A percentile compares a stretch with the other conserved stretches of the same genome.
Evolutionary conservation across 2,113 vertebrate species (phyloP).

Genomic region (Poeciliopsis turrubarensis): DNA sequence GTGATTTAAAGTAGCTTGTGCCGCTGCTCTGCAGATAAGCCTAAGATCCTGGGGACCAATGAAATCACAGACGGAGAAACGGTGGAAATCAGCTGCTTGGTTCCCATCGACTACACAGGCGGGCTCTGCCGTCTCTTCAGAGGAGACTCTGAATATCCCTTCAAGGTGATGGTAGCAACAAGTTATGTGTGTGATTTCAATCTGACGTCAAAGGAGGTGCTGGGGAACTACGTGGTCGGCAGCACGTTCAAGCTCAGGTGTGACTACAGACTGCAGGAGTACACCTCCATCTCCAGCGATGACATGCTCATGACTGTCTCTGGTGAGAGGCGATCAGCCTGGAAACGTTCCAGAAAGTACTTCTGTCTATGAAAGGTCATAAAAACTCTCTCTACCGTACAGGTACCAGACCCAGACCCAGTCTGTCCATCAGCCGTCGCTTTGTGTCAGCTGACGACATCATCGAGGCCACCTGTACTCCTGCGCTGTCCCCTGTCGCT

Average conservation of each 20-base stretch:
- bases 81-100: slow-evolving; percentile 1
- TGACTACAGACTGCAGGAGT: slow-evolving; percentile 38
- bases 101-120: slow-evolving; percentile 19
- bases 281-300: slow-evolving; percentile 11
- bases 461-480: slow-evolving; percentile 13
- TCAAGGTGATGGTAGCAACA: neutral
- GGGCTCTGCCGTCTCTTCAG: slow-evolving; percentile 30
- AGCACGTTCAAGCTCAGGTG: neutral
- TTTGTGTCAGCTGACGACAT: neutral
- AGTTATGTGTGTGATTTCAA: slow-evolving; percentile 6
- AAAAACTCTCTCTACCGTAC: neutral
- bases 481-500: neutral
- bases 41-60: neutral
- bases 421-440: slow-evolving; percentile 1
- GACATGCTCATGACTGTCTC: neutral
- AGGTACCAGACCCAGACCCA: slow-evolving; percentile 24
- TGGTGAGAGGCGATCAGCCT: slow-evolving; percentile 10
- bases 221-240: neutral
- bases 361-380: neutral
- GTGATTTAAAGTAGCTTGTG: too few species aligned
- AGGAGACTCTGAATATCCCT: neutral
- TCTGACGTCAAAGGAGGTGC: slow-evolving; percentile 12
- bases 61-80: slow-evolving; percentile 2
- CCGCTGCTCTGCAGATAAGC: slow-evolving; percentile 13
- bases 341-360: neutral